Conservation (phyloP, 2,888 invertebrate species). For the Alloplasta piceator region DNA sequence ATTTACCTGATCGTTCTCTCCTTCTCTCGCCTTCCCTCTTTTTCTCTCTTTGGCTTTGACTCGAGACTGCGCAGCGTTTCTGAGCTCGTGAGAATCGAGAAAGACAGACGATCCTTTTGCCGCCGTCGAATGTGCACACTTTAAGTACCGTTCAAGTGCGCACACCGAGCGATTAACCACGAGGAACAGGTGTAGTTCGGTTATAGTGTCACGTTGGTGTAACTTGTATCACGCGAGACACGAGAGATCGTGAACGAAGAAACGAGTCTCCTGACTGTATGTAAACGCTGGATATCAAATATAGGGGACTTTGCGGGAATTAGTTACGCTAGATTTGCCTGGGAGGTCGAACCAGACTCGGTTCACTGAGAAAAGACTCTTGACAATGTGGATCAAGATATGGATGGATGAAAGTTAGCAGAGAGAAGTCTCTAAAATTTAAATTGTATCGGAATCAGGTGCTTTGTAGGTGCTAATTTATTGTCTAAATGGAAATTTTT, state of each 20-base stretch:
- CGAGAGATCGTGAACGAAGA: constrained; percentile 23
- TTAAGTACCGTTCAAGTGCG: constrained; percentile 43
- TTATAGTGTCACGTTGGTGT: constrained; percentile 46
- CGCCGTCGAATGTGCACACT: constrained; percentile 39
- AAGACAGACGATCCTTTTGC: constrained; percentile 4
- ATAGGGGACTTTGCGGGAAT: constrained; percentile 39
- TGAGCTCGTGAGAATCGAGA: constrained; percentile 39
- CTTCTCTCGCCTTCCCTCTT: background rate
- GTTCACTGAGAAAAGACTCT: constrained; percentile 32
- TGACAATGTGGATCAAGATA: constrained; percentile 6
- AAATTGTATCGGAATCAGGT: no score
- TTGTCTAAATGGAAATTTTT: no score
- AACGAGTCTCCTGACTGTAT: constrained; percentile 22
- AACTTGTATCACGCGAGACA: constrained; percentile 46
- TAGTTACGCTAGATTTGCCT: constrained; percentile 59
- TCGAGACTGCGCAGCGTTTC: background rate
- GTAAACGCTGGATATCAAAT: constrained; percentile 35
- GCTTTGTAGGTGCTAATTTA: no score
- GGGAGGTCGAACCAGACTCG: constrained; percentile 55
- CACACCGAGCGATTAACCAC: constrained; percentile 18
- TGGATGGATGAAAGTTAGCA: no score
- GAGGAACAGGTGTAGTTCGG: constrained; percentile 60
- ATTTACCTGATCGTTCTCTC: constrained; percentile 45
- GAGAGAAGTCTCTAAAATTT: no score
- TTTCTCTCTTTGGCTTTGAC: background rate